These are phyloP conservation scores for Bradypodion pumilum DNA, from an alignment of 2,797 vertebrate genomes.

Conservation along the genomic window DNA sequence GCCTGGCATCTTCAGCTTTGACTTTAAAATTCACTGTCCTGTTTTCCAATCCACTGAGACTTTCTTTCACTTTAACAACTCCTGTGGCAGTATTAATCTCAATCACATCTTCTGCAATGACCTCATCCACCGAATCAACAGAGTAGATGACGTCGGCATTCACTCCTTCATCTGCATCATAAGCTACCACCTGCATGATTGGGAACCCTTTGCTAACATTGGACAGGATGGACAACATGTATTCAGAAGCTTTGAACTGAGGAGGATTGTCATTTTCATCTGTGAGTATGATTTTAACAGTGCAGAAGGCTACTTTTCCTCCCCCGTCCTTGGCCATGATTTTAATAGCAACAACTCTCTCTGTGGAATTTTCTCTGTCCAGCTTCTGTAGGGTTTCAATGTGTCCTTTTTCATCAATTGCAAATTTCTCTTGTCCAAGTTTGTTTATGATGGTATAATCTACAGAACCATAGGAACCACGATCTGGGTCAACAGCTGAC, in stretches of 20 bases:
- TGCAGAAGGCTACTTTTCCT: conserved; percentile 94
- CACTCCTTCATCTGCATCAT: conserved; percentile 93
- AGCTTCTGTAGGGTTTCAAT: conserved; percentile 89
- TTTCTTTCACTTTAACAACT: conserved; percentile 90
- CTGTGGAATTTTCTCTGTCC: conserved; percentile 92
- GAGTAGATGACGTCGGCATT: conserved; percentile 97
- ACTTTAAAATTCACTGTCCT: conserved; percentile 92
- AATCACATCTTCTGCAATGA: conserved; percentile 84
- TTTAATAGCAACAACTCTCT: conserved; percentile 94
- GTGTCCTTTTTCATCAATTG: conserved; percentile 84
- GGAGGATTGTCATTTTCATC: conserved; percentile 97
- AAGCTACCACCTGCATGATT: conserved; percentile 92
- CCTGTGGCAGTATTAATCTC: conserved; percentile 94
- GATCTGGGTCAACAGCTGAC: conserved; percentile 89
- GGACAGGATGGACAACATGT: conserved; percentile 91
- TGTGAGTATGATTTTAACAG: conserved; percentile 94
- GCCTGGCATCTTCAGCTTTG: conserved; percentile 90
- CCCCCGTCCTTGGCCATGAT: conserved; percentile 97
- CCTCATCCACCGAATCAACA: conserved; percentile 84
- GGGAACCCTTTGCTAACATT: conserved; percentile 91
- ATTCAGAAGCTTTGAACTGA: conserved; percentile 90
- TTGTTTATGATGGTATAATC: conserved; percentile 98
- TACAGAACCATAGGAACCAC: conserved; percentile 90
- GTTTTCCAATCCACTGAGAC: conserved; percentile 90
- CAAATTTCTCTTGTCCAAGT: conserved; percentile 91